These are phyloP conservation scores for Batillaria attramentaria DNA, from an alignment of 1,140 invertebrate species.

Conservation along the genomic window DNA sequence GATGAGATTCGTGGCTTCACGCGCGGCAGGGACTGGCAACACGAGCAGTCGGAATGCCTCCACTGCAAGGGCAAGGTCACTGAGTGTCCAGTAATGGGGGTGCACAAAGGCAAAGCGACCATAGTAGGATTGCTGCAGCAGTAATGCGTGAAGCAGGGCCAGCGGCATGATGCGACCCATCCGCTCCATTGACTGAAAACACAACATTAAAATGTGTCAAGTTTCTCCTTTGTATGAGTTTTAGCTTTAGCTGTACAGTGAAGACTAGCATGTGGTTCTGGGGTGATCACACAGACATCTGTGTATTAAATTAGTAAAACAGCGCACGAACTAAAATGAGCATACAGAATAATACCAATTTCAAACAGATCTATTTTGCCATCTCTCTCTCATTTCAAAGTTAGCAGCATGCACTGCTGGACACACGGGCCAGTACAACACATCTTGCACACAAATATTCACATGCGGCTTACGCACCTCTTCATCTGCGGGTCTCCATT, in stretches of 20 bases:
- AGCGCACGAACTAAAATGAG: no score
- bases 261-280: no score
- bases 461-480: slow-evolving; percentile 38
- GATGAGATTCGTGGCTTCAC: slow-evolving; percentile 51
- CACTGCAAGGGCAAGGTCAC: slow-evolving; percentile 56
- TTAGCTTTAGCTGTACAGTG: no score
- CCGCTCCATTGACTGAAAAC: slow-evolving; percentile 47
- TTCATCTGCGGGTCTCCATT: slow-evolving; percentile 43
- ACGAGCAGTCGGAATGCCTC: slow-evolving; percentile 55
- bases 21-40: slow-evolving; percentile 19
- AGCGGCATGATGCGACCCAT: slow-evolving; percentile 59
- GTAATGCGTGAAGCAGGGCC: slow-evolving; percentile 59
- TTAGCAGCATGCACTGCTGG: background rate
- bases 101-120: slow-evolving; percentile 56
- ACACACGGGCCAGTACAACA: no score
- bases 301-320: no score
- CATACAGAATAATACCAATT: no score
- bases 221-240: no score
- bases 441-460: background rate
- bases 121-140: slow-evolving; percentile 62
- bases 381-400: background rate
- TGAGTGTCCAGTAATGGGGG: slow-evolving; percentile 60
- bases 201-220: no score
- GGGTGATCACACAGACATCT: no score
- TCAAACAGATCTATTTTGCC: no score